A percentile compares a stretch with the other conserved stretches of the same genome.
These are phyloP conservation scores for Brachionus asplanchnoidis DNA, from an alignment of 1,140 invertebrate species.

Conservation along the genomic window DNA sequence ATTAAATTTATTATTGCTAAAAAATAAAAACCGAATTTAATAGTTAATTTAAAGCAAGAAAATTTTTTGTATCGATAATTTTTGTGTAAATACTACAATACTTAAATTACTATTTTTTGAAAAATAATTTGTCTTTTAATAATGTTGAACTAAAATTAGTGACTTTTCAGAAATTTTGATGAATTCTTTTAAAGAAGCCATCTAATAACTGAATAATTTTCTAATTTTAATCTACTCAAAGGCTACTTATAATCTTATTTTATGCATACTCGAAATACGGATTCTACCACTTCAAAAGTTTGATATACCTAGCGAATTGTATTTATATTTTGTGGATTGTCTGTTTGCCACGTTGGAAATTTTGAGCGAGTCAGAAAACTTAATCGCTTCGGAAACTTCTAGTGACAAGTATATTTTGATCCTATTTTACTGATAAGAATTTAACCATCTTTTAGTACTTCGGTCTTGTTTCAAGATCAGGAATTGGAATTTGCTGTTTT, in stretches of 20 bases:
- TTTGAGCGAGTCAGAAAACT: not conserved
- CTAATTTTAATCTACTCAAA: not conserved
- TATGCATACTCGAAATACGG: not conserved
- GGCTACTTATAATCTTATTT: not conserved
- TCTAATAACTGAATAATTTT: not conserved
- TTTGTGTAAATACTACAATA: no score
- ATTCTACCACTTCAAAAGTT: constrained; percentile 27
- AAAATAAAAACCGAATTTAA: no score
- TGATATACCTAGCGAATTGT: constrained; percentile 3
- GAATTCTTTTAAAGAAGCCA: not conserved
- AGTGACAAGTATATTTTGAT: not conserved
- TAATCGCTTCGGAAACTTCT: no score
- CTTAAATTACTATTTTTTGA: no score
- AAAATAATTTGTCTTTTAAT: no score
- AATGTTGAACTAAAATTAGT: not conserved
- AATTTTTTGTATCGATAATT: no score
- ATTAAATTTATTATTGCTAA: no score
- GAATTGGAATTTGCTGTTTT: constrained; percentile 17
- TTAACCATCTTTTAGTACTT: not conserved
- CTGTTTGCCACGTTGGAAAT: not conserved
- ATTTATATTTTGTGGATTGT: constrained; percentile 26
- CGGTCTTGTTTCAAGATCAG: not conserved
- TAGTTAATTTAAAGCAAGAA: no score
- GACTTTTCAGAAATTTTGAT: not conserved
- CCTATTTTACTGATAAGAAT: not conserved